Evolutionary conservation across 1,140 invertebrate species (phyloP), one percentile per base, ranked within the genome.

Genomic region (Pemphigus obesinymphae): DNA sequence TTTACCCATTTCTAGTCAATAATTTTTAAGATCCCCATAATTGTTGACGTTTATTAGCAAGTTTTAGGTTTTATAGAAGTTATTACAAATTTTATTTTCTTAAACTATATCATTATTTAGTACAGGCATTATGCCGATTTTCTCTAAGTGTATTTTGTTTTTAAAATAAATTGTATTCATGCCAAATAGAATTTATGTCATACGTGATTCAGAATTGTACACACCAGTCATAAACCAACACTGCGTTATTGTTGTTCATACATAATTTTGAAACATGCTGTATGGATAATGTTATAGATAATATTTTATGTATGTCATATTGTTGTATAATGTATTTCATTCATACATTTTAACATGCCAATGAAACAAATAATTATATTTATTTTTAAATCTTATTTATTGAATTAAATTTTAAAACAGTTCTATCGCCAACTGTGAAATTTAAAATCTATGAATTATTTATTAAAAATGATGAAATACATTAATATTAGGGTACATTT

Each of bases 1-100:
- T 80, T 61, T 61, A 61, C 53, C n/a, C 37, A 43, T 80, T 80
- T 80, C 76, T 80, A 80, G 76, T 80, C 76, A 80, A 63, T 40
- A 63, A 37, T 58, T 40, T 78, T 58, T 40, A 40, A 78, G 58
- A 78, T 20, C 50, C 20, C 29, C 26, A 78, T n/a, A 78, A 20
- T 26, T 26, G 53, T 37, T 78, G 34, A 58, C 29, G 23, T 76
- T 58, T 40, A 78, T 78, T 78, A 40, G 8, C 26, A 55, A 58
- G 2, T 73, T 11, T 50, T 72, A 48, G 26, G 15, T 50, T 31
- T 73, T 73, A 34, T 63, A 63, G 29, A 63, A 34, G 11, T 34
- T 63, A 63, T 61, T 31, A 48, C 8, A 31, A 50, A 34, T 73
- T 73, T 48, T 73, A 10, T 73, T 73, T 73, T 73, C 29, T 20